Conservation (phyloP, 1,140 invertebrate species). For the Drosophila chauvacae region DNA sequence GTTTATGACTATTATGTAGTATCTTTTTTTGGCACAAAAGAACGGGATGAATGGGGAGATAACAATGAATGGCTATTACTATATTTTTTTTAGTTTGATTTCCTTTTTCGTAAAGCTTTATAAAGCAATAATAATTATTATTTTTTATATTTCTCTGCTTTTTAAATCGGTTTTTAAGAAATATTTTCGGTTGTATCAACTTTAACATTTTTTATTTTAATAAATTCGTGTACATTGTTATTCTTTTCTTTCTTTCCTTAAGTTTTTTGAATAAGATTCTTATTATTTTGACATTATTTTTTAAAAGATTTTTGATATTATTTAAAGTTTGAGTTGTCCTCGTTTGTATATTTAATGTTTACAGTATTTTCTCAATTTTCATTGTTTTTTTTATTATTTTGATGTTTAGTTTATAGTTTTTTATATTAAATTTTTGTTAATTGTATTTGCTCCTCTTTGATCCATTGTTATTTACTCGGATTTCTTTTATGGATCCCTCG, state of each 20-base stretch:
- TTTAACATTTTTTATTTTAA: not conserved
- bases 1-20: constrained; percentile 26
- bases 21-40: constrained; percentile 39
- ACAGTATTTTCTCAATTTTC: not conserved
- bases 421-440: not conserved
- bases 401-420: not conserved
- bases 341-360: not conserved
- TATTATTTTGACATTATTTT: not conserved
- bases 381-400: not conserved
- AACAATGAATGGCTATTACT: constrained; percentile 41
- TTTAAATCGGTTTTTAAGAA: not conserved
- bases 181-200: not conserved
- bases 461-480: constrained; percentile 7
- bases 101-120: not conserved
- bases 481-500: constrained; percentile 5
- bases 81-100: constrained; percentile 4
- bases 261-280: not conserved
- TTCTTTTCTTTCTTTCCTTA: not conserved
- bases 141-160: not conserved
- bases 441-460: constrained; percentile 4
- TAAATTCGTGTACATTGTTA: not conserved
- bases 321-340: not conserved
- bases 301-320: not conserved
- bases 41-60: constrained; percentile 58
- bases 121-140: constrained; percentile 2